Percentiles rank a stretch among this genome's conserved stretches.
Evolutionary conservation across 2,113 vertebrate species (phyloP).

Genomic region (Lophius piscatorius): DNA sequence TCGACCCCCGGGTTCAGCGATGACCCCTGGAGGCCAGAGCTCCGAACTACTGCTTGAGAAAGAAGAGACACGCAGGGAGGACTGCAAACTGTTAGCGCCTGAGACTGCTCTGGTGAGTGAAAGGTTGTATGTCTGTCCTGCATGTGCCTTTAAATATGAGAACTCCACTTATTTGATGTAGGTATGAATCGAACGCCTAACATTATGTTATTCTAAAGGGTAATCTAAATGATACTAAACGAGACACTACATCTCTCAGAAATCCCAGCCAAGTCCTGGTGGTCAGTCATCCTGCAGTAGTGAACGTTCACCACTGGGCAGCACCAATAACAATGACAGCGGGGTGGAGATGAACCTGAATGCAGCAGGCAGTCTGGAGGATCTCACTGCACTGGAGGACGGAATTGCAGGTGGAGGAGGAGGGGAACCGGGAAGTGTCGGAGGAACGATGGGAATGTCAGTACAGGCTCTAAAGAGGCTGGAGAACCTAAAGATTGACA

Average conservation of each 20-base stretch:
- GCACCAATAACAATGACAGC: constrained; percentile 95
- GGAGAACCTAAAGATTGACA: constrained; percentile 95
- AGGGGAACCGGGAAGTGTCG: constrained; percentile 64
- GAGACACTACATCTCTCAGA: constrained; percentile 74
- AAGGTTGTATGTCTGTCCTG: neutral
- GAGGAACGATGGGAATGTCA: constrained; percentile 84
- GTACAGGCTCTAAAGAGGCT: constrained; percentile 88
- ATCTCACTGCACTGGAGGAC: constrained; percentile 91
- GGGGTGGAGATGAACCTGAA: constrained; percentile 97
- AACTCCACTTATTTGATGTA: too few species aligned
- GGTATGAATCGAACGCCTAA: neutral
- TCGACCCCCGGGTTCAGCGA: constrained; percentile 68
- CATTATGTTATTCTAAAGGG: neutral
- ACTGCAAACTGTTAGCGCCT: constrained; percentile 87
- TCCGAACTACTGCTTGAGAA: constrained; percentile 87
- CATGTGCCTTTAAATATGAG: too few species aligned
- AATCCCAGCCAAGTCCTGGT: constrained; percentile 92
- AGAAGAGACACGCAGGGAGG: constrained; percentile 86
- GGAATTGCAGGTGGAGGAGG: constrained; percentile 74
- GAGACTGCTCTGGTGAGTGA: constrained; percentile 85
- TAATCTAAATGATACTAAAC: neutral
- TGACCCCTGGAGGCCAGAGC: constrained; percentile 70
- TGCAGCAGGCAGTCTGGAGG: constrained; percentile 90
- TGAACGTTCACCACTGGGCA: constrained; percentile 92
- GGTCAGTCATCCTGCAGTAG: constrained; percentile 97